These are phyloP conservation scores for Spinus olivaceus DNA, from an alignment of 2,797 vertebrate species.

Conservation along the genomic window DNA sequence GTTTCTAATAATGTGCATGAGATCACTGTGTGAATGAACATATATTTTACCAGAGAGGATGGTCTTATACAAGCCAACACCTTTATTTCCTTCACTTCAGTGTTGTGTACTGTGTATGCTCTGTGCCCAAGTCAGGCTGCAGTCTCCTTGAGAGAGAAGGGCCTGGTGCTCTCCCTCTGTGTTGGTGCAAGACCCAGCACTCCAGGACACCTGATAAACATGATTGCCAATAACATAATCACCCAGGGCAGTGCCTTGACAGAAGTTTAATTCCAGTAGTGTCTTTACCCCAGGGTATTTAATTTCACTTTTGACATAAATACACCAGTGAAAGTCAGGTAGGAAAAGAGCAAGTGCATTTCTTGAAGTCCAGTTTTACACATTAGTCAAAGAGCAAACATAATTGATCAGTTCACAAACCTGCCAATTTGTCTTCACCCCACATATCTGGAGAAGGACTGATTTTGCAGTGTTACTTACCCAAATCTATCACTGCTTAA, in stretches of 20 bases:
- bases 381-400: neutral
- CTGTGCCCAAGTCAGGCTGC: neutral
- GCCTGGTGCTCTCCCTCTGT: neutral
- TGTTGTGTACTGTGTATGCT: neutral
- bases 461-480: slow-evolving; percentile 11
- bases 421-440: neutral
- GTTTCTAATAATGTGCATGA: neutral
- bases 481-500: slow-evolving; percentile 41
- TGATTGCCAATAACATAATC: neutral
- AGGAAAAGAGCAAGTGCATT: neutral
- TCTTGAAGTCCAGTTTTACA: neutral
- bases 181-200: neutral
- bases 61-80: neutral
- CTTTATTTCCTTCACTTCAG: neutral
- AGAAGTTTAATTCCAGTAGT: neutral
- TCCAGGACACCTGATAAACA: neutral
- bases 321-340: neutral
- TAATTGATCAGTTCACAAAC: slow-evolving; percentile 10
- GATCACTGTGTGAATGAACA: neutral
- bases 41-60: neutral
- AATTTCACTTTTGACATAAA: neutral
- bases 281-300: neutral
- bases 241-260: neutral
- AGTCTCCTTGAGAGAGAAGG: neutral
- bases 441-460: neutral